Evolutionary conservation across 1,140 invertebrate species (phyloP).

Genomic region (Diploscapter pachys): DNA sequence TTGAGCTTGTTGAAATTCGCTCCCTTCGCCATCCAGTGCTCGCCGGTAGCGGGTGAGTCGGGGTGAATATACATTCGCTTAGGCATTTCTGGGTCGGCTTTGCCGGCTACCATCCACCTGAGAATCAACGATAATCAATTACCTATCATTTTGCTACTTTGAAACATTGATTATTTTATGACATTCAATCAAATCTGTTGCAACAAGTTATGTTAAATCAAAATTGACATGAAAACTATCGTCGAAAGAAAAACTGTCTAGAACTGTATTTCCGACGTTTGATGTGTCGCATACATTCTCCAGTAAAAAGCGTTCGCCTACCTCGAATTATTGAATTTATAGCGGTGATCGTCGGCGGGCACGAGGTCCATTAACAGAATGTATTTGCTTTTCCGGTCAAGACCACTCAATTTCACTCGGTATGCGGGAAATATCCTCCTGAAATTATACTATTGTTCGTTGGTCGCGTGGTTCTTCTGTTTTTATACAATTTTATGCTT

Average conservation of each 20-base stretch:
- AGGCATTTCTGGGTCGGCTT: slow-evolving; percentile 74
- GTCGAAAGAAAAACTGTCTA: too few relatives aligned
- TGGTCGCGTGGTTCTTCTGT: too few relatives aligned
- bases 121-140: slow-evolving; percentile 53
- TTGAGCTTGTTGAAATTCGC: slow-evolving; percentile 97
- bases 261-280: too few relatives aligned
- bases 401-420: slow-evolving; percentile 77
- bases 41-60: slow-evolving; percentile 88
- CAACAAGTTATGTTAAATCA: too few relatives aligned
- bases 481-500: too few relatives aligned
- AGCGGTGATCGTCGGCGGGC: slow-evolving; percentile 86
- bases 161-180: neutral
- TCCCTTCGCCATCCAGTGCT: slow-evolving; percentile 97
- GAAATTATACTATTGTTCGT: slow-evolving; percentile 26
- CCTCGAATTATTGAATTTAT: slow-evolving; percentile 65
- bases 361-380: slow-evolving; percentile 86
- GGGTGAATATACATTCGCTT: slow-evolving; percentile 93
- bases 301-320: neutral
- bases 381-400: slow-evolving; percentile 85
- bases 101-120: slow-evolving; percentile 61
- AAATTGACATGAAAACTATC: too few relatives aligned
- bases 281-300: too few relatives aligned
- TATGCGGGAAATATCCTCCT: slow-evolving; percentile 97
- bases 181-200: too few relatives aligned
- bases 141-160: neutral